These are phyloP conservation scores for Agriopis marginaria DNA, from an alignment of 2,888 invertebrate genomes.

Conservation along the genomic window DNA sequence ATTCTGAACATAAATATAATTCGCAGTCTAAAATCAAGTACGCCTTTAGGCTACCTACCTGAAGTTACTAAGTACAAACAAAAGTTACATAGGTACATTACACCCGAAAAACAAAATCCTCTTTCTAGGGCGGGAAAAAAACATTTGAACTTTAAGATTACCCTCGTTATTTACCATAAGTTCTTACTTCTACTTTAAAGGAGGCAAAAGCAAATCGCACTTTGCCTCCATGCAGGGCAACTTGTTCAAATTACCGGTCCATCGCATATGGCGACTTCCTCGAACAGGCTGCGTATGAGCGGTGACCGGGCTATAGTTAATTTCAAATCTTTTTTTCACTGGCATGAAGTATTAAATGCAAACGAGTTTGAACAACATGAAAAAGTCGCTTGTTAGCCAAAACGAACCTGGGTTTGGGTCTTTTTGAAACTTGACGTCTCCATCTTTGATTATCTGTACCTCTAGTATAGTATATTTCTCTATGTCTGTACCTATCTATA, in stretches of 20 bases:
- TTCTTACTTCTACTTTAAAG: constrained; percentile 1
- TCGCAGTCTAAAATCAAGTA: no score
- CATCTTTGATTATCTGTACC: no score
- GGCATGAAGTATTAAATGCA: constrained; percentile 3
- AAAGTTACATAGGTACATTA: no score
- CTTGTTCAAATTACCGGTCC: constrained; percentile 47
- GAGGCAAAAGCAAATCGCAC: constrained; percentile 40
- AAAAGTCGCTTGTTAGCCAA: neutral
- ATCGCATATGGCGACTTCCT: constrained; percentile 59
- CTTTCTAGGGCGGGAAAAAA: neutral
- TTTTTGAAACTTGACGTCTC: neutral
- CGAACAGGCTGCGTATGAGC: constrained; percentile 49
- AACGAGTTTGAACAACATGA: neutral
- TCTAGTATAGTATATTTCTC: no score
- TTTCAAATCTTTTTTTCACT: constrained; percentile 15
- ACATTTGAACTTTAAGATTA: neutral
- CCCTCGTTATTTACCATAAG: neutral
- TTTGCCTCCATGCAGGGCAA: constrained; percentile 11
- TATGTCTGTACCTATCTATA: no score
- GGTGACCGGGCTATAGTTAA: neutral
- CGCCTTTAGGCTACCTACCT: neutral
- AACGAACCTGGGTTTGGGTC: neutral
- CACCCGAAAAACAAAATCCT: neutral
- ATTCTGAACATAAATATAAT: neutral
- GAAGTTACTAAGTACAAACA: no score